These are phyloP conservation scores for Bovichtus diacanthus DNA, from an alignment of 2,797 vertebrate species.

Conservation along the genomic window DNA sequence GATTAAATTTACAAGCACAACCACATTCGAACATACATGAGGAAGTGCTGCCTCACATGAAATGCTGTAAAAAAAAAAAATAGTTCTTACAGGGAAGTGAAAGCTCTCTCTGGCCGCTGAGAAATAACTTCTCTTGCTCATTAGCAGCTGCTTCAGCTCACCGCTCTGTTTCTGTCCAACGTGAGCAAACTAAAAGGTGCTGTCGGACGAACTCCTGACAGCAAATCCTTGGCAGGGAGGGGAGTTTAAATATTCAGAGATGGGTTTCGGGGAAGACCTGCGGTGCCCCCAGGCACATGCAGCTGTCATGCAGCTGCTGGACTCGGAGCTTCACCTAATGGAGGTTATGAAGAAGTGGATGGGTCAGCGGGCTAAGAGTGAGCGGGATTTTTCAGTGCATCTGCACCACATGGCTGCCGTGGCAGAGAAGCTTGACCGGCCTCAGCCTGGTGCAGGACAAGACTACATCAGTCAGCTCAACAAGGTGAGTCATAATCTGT, in stretches of 20 bases:
- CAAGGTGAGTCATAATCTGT: constrained; percentile 84
- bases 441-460: constrained; percentile 74
- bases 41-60: constrained; percentile 65
- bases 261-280: constrained; percentile 93
- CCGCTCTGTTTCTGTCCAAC: constrained; percentile 7
- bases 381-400: constrained; percentile 92
- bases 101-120: constrained; percentile 36
- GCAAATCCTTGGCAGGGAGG: background rate
- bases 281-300: constrained; percentile 90
- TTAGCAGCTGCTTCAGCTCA: constrained; percentile 34
- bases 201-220: constrained; percentile 12
- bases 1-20: background rate
- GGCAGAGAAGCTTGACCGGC: constrained; percentile 88
- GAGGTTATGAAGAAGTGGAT: constrained; percentile 98
- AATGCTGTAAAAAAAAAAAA: too few relatives aligned
- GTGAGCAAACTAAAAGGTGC: background rate
- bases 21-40: constrained; percentile 42
- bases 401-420: constrained; percentile 91
- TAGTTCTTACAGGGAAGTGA: constrained; percentile 73
- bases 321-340: constrained; percentile 93
- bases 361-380: constrained; percentile 93
- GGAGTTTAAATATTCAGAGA: constrained; percentile 55
- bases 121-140: constrained; percentile 29
- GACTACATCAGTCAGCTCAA: constrained; percentile 87
- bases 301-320: constrained; percentile 91